These are phyloP conservation scores for Gadopsis bispinosus DNA, from an alignment of 2,797 vertebrate species.

Conservation along the genomic window DNA sequence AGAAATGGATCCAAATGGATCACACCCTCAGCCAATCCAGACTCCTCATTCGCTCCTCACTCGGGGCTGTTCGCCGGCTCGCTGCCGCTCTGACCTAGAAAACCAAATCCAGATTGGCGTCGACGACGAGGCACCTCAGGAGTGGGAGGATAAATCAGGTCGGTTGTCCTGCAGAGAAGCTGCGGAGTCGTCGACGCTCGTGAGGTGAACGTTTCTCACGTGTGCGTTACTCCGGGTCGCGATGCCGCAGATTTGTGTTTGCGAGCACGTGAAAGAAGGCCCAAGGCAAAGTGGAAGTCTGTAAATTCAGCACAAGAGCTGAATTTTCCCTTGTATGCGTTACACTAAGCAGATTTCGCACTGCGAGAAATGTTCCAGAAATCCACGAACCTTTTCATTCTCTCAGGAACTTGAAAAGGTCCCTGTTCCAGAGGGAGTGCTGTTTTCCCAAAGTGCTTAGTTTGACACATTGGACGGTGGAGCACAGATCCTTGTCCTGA, in stretches of 20 bases:
- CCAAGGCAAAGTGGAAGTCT: neutral
- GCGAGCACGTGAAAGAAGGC: neutral
- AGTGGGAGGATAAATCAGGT: constrained; percentile 33
- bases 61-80: constrained; percentile 21
- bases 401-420: neutral
- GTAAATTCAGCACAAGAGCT: constrained; percentile 5
- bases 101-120: constrained; percentile 39
- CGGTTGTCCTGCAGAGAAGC: constrained; percentile 18
- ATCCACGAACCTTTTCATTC: neutral
- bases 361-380: neutral
- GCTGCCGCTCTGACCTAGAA: constrained; percentile 55
- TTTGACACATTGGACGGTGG: no score
- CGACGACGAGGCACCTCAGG: constrained; percentile 36
- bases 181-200: neutral
- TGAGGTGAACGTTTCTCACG: constrained; percentile 28
- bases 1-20: constrained; percentile 48
- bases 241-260: neutral
- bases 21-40: constrained; percentile 2
- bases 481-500: no score
- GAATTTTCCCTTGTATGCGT: neutral
- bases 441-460: neutral
- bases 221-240: neutral
- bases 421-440: neutral
- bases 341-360: neutral
- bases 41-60: neutral